Conservation (phyloP, 2,888 invertebrate genomes). For the Andrena camellia region DNA sequence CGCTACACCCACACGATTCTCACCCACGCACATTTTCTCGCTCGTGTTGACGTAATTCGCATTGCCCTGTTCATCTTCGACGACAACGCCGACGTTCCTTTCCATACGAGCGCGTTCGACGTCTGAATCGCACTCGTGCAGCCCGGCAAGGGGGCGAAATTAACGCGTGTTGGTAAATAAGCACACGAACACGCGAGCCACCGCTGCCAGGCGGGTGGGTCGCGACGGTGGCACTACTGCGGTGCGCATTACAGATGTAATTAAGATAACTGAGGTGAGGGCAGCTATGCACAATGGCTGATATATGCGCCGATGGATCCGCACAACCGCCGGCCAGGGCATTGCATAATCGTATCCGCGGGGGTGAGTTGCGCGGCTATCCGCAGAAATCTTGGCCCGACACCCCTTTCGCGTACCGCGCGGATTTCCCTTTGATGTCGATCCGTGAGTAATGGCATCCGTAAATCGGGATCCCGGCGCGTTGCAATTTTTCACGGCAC, state of each 20-base stretch:
- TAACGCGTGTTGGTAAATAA: conserved; percentile 58
- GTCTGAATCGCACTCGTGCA: conserved; percentile 30
- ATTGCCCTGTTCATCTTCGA: background rate
- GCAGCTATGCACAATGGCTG: conserved; percentile 83
- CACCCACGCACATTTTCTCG: conserved; percentile 8
- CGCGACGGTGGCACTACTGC: conserved; percentile 73
- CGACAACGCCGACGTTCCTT: background rate
- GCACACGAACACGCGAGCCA: conserved; percentile 61
- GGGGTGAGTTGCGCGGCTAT: conserved; percentile 63
- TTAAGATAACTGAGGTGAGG: conserved; percentile 84
- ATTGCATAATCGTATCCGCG: conserved; percentile 71
- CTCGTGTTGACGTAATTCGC: background rate
- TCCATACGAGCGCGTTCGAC: background rate
- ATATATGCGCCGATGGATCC: conserved; percentile 78
- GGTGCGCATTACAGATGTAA: conserved; percentile 84
- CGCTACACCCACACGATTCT: conserved; percentile 23
- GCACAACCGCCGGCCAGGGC: conserved; percentile 66
- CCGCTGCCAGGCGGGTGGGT: conserved; percentile 25
- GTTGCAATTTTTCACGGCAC: conserved; percentile 46
- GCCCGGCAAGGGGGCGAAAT: conserved; percentile 34
- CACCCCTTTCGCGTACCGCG: conserved; percentile 42
- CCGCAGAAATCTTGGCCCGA: conserved; percentile 74
- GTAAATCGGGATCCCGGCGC: conserved; percentile 17
- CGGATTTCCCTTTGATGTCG: conserved; percentile 59
- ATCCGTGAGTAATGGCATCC: conserved; percentile 44